Base-by-base conservation (phyloP, 2,888 invertebrate genomes). In the Andrena hattorfiana region DNA sequence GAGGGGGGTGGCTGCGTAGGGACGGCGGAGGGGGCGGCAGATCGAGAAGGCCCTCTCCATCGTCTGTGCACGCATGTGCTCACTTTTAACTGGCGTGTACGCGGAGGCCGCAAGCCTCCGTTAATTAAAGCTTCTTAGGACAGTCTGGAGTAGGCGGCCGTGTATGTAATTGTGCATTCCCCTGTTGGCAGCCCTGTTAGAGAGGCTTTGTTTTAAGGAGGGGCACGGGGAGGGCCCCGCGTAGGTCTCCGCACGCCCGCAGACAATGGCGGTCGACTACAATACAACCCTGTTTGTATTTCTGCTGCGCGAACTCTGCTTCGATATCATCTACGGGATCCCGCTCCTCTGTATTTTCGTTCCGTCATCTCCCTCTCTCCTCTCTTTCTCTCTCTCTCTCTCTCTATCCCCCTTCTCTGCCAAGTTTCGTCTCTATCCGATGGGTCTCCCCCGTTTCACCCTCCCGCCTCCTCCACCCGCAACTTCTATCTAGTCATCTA, bases 51-150 rank as follows among this genome's bases (percentile, higher is more conserved):
- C 13, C 6, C 13, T 2, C 49, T 49, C 20, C 13, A 26, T 10
- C 30, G 6, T 67, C n/a, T 16, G 64, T 64, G 60, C 67, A 60
- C 63, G 60, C 75, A 75, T 54, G 71, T 68, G 60, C 26, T 64
- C 70, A 28, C 42, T 67, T 71, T 71, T 23, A 32, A 72, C 56
- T 3, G 35, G 1, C 54, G 20, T 32, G 67, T 7, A 30, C 71
- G 68, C 63, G 72, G n/a, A 60, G 66, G 62, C 35, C 79, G 76
- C 80, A 84, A 72, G 82, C 67, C 70, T 59, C 71, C 89, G 87
- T 90, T 91, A 89, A 90, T 90, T 90, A 87, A 86, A 90, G 87
- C 82, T 90, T 85, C 87, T 90, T 89, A 85, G 82, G 81, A 80
- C 75, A 74, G 76, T 68, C 77, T 73, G 84, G 78, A 79, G 81